These are phyloP conservation scores for Frieseomelitta varia DNA, from an alignment of 1,140 invertebrate genomes.

Conservation along the genomic window DNA sequence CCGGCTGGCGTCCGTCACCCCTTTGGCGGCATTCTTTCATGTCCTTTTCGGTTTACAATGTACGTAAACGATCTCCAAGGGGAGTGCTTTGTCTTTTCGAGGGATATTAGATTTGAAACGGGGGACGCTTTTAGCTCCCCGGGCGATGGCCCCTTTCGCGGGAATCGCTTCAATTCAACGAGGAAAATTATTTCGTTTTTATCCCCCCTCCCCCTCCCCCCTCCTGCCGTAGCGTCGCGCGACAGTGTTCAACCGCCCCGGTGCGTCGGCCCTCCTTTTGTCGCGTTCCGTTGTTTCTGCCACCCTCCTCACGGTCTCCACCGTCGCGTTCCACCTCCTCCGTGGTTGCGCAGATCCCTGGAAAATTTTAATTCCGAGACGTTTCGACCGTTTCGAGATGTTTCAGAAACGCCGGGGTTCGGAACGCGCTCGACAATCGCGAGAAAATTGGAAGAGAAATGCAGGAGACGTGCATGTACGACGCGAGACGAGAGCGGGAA, in stretches of 20 bases:
- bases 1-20: slow-evolving; percentile 29
- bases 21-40: slow-evolving; percentile 55
- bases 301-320: background rate
- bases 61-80: slow-evolving; percentile 54
- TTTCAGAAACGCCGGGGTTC: background rate
- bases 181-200: slow-evolving; percentile 41
- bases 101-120: slow-evolving; percentile 54
- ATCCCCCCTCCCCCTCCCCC: no score
- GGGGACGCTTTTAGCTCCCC: slow-evolving; percentile 41
- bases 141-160: slow-evolving; percentile 36
- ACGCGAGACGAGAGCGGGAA: no score
- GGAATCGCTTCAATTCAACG: slow-evolving; percentile 33
- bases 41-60: slow-evolving; percentile 54
- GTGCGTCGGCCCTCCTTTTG: background rate
- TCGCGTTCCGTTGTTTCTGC: slow-evolving; percentile 17
- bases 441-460: no score
- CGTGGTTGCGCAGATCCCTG: slow-evolving; percentile 1
- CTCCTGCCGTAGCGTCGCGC: no score
- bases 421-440: no score
- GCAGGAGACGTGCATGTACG: no score
- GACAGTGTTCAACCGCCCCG: background rate
- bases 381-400: background rate
- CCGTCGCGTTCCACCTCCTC: background rate
- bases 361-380: slow-evolving; percentile 25
- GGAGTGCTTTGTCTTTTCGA: slow-evolving; percentile 44